Base-by-base conservation (phyloP, 2,113 vertebrate genomes). In the Pedionomus torquatus region DNA sequence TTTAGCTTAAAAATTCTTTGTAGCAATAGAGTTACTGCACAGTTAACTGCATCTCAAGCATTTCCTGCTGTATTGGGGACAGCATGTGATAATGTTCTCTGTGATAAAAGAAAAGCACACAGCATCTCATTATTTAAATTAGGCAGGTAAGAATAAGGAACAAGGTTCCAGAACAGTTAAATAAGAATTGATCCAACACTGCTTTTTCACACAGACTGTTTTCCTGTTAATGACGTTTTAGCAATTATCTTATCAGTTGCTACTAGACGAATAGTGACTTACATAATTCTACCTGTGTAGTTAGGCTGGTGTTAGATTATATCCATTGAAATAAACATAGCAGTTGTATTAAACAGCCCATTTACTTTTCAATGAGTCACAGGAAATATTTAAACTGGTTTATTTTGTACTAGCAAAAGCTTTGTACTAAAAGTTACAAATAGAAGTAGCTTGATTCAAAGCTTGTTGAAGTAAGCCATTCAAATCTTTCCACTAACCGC, bases 351-450 rank as follows among this genome's bases (percentile, higher is more conserved):
- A 92, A 92, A 82, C 60, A 87, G 35, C 41, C 87, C 81, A 64
- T 97, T 96, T 97, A 82, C 86, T 92, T 96, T 95, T 78, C 86
- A 89, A 0, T 94, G 95, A 97, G 57, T 97, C 96, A 97, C 81
- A 89, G 91, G 89, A 97, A 95, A 89, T 84, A 92, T 76, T 94
- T 87, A 41, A 87, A 76, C 25, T 58, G 41, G 25, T 89, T 96
- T 92, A 64, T 87, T 85, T 82, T 82, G 77, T 82, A 30, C 57
- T 79, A 74, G 77, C 31, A 77, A 93, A 85, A 87, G 65, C 86
- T 82, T 84, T 85, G 65, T 83, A 82, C 65, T 58, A 26, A 31
- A 92, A 94, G 60, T 52, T 44, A 77, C 5, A 15, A 69, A 91
- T 89, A 44, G n/a, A 74, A 17, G 17, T 43, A 49, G 35, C 49